These are phyloP conservation scores for Barnardius zonarius DNA, from an alignment of 2,113 vertebrate species.

Conservation along the genomic window DNA sequence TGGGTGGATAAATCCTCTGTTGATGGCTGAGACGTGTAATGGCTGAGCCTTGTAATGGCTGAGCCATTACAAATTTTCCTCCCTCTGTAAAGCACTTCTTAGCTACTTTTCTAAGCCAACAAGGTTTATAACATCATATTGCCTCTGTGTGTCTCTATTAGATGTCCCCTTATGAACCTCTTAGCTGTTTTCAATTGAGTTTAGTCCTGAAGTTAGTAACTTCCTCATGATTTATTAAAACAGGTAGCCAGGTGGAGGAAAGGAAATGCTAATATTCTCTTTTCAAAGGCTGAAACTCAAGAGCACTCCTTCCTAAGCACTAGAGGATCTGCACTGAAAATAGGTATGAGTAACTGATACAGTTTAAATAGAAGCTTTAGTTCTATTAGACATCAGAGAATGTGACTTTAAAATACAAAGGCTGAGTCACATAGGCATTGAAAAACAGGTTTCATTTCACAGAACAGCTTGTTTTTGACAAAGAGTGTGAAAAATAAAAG, in stretches of 20 bases:
- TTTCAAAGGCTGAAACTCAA: neutral
- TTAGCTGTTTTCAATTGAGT: neutral
- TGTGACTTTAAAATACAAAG: neutral
- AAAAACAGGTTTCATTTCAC: neutral
- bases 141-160: neutral
- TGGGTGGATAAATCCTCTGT: neutral
- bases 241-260: neutral
- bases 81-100: neutral
- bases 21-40: neutral
- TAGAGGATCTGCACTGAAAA: neutral
- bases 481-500: neutral
- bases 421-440: neutral
- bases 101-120: neutral
- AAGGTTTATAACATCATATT: neutral
- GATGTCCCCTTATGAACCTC: neutral
- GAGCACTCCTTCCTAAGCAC: neutral
- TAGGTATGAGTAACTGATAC: neutral
- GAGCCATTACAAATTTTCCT: neutral
- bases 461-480: neutral
- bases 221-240: neutral
- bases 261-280: neutral
- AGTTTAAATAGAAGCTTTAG: neutral
- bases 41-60: no score
- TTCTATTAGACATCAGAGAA: neutral
- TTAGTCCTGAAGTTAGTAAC: neutral